Conservation (phyloP, 37 sponge, comb jelly and placozoan species). For the Hormiphora californensis region DNA sequence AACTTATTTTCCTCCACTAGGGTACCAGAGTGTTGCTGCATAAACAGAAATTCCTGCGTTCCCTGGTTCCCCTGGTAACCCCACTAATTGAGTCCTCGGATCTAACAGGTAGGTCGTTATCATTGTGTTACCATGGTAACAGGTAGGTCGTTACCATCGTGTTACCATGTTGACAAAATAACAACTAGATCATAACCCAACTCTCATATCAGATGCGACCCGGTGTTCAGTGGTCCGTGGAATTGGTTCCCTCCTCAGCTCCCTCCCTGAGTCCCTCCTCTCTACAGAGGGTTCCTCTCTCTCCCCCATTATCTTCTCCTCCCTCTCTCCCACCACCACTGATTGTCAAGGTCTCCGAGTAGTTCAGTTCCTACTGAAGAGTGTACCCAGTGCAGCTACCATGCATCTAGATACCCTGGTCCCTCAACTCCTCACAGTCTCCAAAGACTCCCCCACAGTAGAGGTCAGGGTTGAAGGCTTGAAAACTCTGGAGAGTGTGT, state of each 20-base stretch:
- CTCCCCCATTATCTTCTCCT: slow-evolving; percentile 6
- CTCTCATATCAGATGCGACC: neutral
- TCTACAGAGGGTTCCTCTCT: neutral
- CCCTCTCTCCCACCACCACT: neutral
- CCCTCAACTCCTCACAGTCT: no score
- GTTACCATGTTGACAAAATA: no score
- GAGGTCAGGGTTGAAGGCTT: neutral
- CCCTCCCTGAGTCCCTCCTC: slow-evolving; percentile 25
- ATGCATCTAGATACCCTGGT: slow-evolving; percentile 13
- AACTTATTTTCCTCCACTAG: neutral
- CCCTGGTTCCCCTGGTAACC: neutral
- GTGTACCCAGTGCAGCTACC: neutral
- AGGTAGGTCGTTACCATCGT: no score
- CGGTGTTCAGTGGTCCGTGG: neutral
- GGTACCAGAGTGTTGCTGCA: neutral
- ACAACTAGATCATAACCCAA: no score
- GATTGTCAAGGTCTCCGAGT: neutral
- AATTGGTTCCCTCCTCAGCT: neutral
- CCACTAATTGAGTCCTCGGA: neutral
- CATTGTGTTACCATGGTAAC: no score
- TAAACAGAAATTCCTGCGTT: slow-evolving; percentile 15
- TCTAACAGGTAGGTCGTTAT: neutral
- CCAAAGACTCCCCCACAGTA: neutral
- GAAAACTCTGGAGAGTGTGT: neutral
- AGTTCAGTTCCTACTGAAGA: neutral